Base-by-base conservation (phyloP, 2,888 invertebrate genomes). In the Mechanitis mazaeus region DNA sequence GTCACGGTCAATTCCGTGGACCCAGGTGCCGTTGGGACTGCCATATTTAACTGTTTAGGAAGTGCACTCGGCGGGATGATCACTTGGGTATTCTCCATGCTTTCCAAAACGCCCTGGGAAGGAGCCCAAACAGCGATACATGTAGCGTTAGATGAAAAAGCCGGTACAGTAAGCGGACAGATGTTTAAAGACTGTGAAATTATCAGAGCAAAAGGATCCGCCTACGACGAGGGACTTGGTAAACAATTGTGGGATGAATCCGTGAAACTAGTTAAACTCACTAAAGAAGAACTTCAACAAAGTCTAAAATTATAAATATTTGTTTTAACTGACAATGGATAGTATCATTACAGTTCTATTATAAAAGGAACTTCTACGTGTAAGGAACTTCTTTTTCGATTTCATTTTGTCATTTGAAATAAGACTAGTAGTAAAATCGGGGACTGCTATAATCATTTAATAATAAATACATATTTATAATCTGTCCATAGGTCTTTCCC, bases 11-110 rank as follows among this genome's bases (percentile, higher is more conserved):
- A 96, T 75, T 68, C 60, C 54, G 86, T 96, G n/a, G 95, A 96
- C 83, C 97, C 97, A 0, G 96, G 97, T 9, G 91, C 93, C 80
- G 94, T 95, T 50, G 94, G 94, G 69, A 94, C 94, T 0, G 93
- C 92, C 28, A 95, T 95, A 53, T 95, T 93, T 92, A 87, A 71
- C 2, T 69, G 70, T 2, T 1, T 56, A 0, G 69, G 69, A 92
- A 63, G 84, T 91, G 0, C 90, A 75, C 85, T 91, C 58, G 80
- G 78, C 0, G 0, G 28, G 0, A 91, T 94, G 0, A 64, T 94
- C 68, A 86, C 84, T 68, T 71, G 91, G 1, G 77, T 93, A 3
- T 85, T 91, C 0, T 35, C n/a, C 3, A 45, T 33, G 20, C 31
- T 64, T 2, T 61, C 53, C 9, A 65, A 66, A 35, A 66, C 54